phyloP scores from a whole-genome alignment of 2,797 vertebrate species.

The Catharus ustulatus region DNA sequence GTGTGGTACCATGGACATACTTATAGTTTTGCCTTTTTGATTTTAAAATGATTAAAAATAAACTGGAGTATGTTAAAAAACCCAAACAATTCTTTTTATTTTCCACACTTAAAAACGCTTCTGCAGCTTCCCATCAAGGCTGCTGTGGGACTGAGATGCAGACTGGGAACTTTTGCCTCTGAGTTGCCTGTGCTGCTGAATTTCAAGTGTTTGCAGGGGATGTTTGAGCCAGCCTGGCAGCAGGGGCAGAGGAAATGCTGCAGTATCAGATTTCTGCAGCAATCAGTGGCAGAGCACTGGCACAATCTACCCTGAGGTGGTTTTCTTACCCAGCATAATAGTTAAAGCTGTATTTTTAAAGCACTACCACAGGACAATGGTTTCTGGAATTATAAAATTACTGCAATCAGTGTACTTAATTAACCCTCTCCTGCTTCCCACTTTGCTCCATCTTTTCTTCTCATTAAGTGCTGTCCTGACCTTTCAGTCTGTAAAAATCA shows the following conservation, averaged over 20 bases:
- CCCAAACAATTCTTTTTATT: background rate
- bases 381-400: constrained; percentile 13
- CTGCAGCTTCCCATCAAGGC: background rate
- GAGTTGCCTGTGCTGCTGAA: constrained; percentile 10
- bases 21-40: background rate
- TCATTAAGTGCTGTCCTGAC: constrained; percentile 58
- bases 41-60: background rate
- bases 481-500: constrained; percentile 50
- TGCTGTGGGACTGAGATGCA: background rate
- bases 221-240: background rate
- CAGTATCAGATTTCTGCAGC: constrained; percentile 20
- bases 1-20: fast-evolving
- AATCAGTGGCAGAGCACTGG: constrained; percentile 39
- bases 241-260: background rate
- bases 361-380: background rate
- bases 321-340: constrained; percentile 19
- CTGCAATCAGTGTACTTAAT: constrained; percentile 20
- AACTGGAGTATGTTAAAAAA: background rate
- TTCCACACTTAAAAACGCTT: background rate
- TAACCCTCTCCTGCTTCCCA: constrained; percentile 21
- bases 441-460: constrained; percentile 15
- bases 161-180: background rate
- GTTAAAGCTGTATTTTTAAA: constrained; percentile 26
- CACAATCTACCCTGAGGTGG: background rate
- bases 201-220: constrained; percentile 19